These are phyloP conservation scores for Hypotaenidia philippensis DNA, from an alignment of 2,797 vertebrate species.

Conservation along the genomic window DNA sequence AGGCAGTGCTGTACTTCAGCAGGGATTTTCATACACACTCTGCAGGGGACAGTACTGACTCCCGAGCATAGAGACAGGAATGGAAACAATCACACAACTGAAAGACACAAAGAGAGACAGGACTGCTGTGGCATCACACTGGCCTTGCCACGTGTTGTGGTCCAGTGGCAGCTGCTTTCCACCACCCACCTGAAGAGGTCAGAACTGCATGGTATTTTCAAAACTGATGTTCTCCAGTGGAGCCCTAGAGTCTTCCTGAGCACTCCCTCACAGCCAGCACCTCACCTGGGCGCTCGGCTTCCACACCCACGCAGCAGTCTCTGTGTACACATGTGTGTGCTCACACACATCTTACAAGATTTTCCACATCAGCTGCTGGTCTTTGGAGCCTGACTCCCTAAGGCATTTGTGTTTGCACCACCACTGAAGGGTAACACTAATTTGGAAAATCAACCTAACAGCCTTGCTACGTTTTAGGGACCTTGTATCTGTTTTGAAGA, in stretches of 20 bases:
- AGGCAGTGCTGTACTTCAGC: not conserved
- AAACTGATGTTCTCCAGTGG: not conserved
- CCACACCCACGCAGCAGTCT: accelerated
- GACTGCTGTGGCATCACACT: not conserved
- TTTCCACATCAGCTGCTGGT: not conserved
- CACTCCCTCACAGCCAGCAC: not conserved
- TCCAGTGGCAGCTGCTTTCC: not conserved
- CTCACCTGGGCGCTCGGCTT: not conserved
- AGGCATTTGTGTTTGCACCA: not conserved
- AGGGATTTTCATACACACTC: not conserved
- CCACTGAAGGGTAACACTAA: not conserved
- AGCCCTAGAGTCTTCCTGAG: not conserved
- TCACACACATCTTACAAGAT: not conserved
- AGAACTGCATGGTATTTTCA: not conserved
- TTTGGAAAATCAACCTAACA: not conserved
- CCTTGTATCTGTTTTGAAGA: not conserved
- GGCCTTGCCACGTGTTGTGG: not conserved
- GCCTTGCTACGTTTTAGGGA: not conserved
- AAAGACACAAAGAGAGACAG: not conserved
- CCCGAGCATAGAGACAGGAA: not conserved
- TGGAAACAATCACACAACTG: not conserved
- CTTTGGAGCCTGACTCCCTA: not conserved
- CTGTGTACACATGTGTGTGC: too few species aligned
- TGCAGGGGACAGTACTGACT: not conserved
- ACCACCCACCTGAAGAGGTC: not conserved